These are phyloP conservation scores for Cardinalis cardinalis DNA, from an alignment of 2,113 vertebrate species.

Conservation along the genomic window DNA sequence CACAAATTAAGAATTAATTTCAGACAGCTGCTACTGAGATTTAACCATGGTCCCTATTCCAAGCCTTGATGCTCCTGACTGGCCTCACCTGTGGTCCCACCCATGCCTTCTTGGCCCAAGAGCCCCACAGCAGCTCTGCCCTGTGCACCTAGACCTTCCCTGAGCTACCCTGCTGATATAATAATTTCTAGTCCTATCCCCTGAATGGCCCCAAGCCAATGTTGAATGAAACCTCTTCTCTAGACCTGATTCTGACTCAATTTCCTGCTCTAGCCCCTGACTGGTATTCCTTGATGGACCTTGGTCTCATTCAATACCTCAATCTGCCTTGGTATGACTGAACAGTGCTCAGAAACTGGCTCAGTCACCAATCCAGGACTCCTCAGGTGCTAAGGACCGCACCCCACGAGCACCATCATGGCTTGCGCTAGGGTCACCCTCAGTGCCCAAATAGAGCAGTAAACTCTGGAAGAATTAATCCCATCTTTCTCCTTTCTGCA, in stretches of 20 bases:
- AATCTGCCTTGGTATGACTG: neutral
- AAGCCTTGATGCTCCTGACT: neutral
- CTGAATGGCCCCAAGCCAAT: neutral
- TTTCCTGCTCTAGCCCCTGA: neutral
- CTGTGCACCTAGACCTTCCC: neutral
- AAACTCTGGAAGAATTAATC: neutral
- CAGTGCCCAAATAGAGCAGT: neutral
- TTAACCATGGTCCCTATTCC: neutral
- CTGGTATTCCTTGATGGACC: neutral
- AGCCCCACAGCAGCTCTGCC: neutral
- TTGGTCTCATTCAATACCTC: neutral
- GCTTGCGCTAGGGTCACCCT: neutral
- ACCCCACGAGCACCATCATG: neutral
- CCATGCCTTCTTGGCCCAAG: neutral
- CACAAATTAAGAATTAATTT: neutral
- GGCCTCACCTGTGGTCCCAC: neutral
- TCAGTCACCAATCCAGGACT: accelerated
- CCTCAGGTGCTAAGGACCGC: neutral
- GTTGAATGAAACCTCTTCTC: neutral
- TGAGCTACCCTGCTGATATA: neutral
- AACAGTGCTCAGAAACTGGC: neutral
- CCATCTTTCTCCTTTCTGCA: neutral
- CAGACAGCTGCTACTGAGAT: neutral
- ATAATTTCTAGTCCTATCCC: neutral
- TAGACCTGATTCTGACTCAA: neutral